These are phyloP conservation scores for Rotaria socialis DNA, from an alignment of 2,888 invertebrate species.

Conservation along the genomic window DNA sequence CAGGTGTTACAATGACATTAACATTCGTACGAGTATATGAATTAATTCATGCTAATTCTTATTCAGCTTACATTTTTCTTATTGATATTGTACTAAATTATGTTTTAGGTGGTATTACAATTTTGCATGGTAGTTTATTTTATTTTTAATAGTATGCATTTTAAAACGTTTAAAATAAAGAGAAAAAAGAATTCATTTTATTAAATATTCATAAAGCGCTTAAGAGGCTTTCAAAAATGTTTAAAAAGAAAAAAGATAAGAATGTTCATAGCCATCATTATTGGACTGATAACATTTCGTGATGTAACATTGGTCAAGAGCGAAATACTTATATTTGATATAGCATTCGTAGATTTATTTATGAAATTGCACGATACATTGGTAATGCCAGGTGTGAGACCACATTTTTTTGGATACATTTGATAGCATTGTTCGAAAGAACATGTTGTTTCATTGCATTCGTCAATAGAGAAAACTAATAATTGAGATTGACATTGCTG, in stretches of 20 bases:
- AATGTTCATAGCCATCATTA: not conserved
- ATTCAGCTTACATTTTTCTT: slow-evolving; percentile 11
- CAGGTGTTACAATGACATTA: slow-evolving; percentile 16
- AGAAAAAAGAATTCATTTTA: too few relatives aligned
- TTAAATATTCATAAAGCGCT: too few relatives aligned
- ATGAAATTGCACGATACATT: not conserved
- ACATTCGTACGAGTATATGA: not conserved
- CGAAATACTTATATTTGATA: not conserved
- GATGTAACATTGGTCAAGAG: not conserved
- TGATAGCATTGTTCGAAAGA: not conserved
- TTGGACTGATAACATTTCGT: not conserved
- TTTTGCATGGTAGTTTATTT: not conserved
- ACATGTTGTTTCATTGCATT: not conserved
- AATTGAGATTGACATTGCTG: not conserved
- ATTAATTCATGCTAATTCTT: not conserved
- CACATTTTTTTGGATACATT: not conserved
- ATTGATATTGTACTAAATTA: slow-evolving; percentile 16
- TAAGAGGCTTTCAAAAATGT: too few relatives aligned
- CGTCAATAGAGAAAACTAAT: not conserved
- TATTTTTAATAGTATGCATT: not conserved
- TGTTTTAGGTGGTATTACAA: slow-evolving; percentile 3
- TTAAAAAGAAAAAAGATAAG: not conserved
- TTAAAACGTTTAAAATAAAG: not conserved
- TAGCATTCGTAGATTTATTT: not conserved
- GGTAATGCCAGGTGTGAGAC: not conserved